Base-by-base conservation (phyloP, 2,797 vertebrate genomes). In the Anolis apletophallus region DNA sequence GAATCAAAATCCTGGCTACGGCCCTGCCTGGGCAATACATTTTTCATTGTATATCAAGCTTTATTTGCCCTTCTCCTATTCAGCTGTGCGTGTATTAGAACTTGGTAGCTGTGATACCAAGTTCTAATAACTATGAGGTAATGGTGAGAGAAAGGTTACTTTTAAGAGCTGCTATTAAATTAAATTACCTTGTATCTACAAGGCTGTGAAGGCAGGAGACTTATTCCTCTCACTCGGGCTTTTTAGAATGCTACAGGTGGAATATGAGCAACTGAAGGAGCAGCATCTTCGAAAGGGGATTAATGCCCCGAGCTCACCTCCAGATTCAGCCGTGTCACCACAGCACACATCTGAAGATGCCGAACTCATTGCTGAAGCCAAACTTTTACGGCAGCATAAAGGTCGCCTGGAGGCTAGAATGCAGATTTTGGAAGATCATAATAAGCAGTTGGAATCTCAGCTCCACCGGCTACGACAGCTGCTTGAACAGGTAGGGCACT, bases 381-480 rank as follows among this genome's bases (percentile, higher is more conserved):
- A 98, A 89, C 97, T 99, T 64, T 97, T 99, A 23, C 96, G 98
- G 88, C 98, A 99, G 89, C 98, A 99, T 95, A 99, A 99, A 94
- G 98, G 99, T 21, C 98, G 98, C 0, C 96, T 99, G 87, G 99
- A 99, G 94, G 98, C 97, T 0, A 97, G 98, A 93, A 99, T 99
- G 98, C 98, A 98, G 94, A 99, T 99, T 92, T 90, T 99, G 91
- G 98, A 99, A 96, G 98, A 99, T 92, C 99, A 99, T 95, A 99
- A 99, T 94, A 99, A 98, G 77, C 99, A 99, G 82, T 46, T 99
- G 94, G 99, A 99, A 95, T 99, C 98, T 57, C 99, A 99, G 95
- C 98, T 99, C 64, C 97, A 98, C 84, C 97, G 98, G 50, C 97
- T 99, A 40, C 96, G 98, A 57, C 98, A 98, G 94, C 97, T 99